These are phyloP conservation scores for Alfaro cultratus DNA, from an alignment of 2,797 vertebrate species.

Conservation along the genomic window DNA sequence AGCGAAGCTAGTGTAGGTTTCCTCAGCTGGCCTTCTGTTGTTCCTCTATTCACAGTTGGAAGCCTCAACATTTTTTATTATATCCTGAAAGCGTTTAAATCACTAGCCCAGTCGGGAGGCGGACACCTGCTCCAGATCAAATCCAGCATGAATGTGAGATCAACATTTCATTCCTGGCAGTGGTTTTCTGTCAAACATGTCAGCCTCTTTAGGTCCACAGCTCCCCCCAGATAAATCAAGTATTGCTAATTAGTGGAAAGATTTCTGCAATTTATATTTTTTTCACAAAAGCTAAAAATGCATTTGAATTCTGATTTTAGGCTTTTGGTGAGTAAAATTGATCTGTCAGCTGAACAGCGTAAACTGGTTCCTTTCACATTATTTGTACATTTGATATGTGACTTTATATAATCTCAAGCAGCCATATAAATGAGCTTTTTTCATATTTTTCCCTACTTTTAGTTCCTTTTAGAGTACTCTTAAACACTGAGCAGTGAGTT, in stretches of 20 bases:
- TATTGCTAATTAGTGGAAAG: neutral
- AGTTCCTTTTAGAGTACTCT: neutral
- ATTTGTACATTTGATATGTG: neutral
- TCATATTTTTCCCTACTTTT: neutral
- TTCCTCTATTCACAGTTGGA: neutral
- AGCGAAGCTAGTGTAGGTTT: neutral
- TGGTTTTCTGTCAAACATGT: neutral
- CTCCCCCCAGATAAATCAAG: neutral
- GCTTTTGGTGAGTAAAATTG: neutral
- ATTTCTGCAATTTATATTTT: neutral
- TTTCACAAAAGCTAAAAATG: neutral
- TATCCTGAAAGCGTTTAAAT: neutral
- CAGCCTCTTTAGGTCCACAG: constrained; percentile 1
- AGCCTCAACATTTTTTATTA: neutral
- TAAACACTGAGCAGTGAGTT: neutral
- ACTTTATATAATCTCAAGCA: constrained; percentile 4
- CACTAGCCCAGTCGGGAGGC: neutral
- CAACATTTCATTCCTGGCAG: constrained; percentile 4
- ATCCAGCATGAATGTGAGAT: constrained; percentile 13
- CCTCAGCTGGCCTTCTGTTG: neutral
- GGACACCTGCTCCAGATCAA: neutral
- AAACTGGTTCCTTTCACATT: neutral
- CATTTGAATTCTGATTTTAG: neutral
- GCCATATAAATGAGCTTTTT: neutral
- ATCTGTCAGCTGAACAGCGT: neutral